Percentiles rank a stretch among this genome's conserved stretches.
These are phyloP conservation scores for Batillaria attramentaria DNA, from an alignment of 1,140 invertebrate species.

Conservation along the genomic window DNA sequence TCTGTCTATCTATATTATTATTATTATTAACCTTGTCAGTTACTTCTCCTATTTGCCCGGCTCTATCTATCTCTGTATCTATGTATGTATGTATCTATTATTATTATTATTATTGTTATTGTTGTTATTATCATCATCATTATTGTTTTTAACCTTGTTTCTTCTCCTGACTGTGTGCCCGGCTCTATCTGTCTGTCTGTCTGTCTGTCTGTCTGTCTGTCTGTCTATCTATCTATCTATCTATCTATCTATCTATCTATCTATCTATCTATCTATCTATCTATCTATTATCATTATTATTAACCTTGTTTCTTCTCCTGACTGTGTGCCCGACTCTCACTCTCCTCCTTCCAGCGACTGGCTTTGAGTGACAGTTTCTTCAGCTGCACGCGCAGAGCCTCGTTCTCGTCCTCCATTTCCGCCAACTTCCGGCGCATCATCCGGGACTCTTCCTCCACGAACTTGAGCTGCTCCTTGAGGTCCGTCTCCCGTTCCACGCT, in stretches of 20 bases:
- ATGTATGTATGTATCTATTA: neutral
- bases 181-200: neutral
- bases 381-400: constrained; percentile 87
- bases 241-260: neutral
- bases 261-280: neutral
- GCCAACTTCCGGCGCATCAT: constrained; percentile 86
- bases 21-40: too few species aligned
- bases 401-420: constrained; percentile 93
- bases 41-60: too few species aligned
- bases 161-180: neutral
- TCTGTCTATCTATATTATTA: neutral
- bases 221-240: neutral
- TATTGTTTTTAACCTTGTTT: neutral
- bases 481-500: constrained; percentile 93
- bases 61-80: neutral
- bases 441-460: constrained; percentile 90
- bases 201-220: neutral
- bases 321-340: constrained; percentile 24
- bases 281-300: neutral
- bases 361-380: neutral
- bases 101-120: neutral
- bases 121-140: neutral
- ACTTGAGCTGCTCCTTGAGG: constrained; percentile 89
- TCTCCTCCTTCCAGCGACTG: neutral
- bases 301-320: neutral